Conservation (phyloP, 2,797 vertebrate species). For the Tinamus major region DNA sequence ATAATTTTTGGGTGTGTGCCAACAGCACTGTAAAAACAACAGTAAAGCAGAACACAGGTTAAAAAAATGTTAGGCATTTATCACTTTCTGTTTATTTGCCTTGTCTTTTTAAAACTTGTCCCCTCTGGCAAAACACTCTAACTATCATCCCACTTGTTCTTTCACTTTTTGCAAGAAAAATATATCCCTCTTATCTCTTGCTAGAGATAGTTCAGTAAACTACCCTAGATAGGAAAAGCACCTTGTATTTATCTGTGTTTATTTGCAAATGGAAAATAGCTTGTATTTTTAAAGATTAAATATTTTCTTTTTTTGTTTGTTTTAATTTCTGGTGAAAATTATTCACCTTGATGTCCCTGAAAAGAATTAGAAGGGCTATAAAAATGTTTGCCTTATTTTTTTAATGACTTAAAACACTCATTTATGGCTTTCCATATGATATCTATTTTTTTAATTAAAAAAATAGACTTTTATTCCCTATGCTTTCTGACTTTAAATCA, state of each 20-base stretch:
- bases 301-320: neutral
- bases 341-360: neutral
- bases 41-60: neutral
- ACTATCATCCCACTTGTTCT: neutral
- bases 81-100: too few relatives aligned
- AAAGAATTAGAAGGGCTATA: neutral
- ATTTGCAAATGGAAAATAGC: neutral
- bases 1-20: neutral
- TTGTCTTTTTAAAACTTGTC: neutral
- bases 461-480: neutral
- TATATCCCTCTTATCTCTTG: neutral
- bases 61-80: neutral
- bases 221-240: neutral
- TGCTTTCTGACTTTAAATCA: neutral
- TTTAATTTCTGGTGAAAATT: neutral
- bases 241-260: neutral
- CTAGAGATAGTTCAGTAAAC: neutral
- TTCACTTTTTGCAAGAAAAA: neutral
- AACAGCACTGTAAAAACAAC: neutral
- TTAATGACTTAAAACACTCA: neutral
- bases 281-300: neutral
- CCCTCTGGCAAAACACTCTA: neutral
- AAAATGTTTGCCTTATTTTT: neutral
- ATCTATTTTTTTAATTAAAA: neutral
- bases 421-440: neutral